Base-by-base conservation (phyloP, 2,888 invertebrate genomes). In the Myopa tessellatipennis region DNA sequence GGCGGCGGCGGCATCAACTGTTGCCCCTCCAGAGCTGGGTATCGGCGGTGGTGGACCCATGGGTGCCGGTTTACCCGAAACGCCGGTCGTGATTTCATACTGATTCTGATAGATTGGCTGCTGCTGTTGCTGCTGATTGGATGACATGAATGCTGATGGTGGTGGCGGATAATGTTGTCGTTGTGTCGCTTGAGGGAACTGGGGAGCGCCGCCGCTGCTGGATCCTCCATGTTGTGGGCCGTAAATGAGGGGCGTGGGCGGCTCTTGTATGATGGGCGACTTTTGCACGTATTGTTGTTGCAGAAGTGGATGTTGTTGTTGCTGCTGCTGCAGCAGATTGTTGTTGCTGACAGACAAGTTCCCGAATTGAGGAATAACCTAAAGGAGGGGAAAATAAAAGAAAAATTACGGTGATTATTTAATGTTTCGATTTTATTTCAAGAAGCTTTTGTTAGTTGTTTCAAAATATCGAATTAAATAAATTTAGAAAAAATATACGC, bases 31-130 rank as follows among this genome's bases (percentile, higher is more conserved):
- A 63, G 61, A 67, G 40, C 69, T 60, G 16, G 75, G 75, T 58
- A 75, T 60, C 10, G 75, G 75, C n/a, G 75, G 75, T 34, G 75
- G 75, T 26, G 75, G 75, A 45, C 68, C 75, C 68, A 75, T 69
- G 4, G 75, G 75, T 16, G 75, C 75, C 38, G 75, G 75, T 34
- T 75, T 75, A 26, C 75, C 75, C 18, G 75, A 75, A 52, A 75
- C 75, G 18, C 75, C 75, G 34, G 75, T 75, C 4, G 75, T 58
- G 60, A 75, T 77, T 36, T 89, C 89, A 76, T 85, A 89, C 82
- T 89, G 89, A 85, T 89, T 89, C 83, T 89, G 89, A 85, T 89
- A 89, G 80, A 89, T 88, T 77, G 89, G 89, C 76, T 88, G 88
- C 73, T 83, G 84, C 52, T 80, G 81, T 6, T 82, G 84, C 40